These are phyloP conservation scores for Conus betulinus DNA, from an alignment of 1,140 invertebrate genomes.

Conservation along the genomic window DNA sequence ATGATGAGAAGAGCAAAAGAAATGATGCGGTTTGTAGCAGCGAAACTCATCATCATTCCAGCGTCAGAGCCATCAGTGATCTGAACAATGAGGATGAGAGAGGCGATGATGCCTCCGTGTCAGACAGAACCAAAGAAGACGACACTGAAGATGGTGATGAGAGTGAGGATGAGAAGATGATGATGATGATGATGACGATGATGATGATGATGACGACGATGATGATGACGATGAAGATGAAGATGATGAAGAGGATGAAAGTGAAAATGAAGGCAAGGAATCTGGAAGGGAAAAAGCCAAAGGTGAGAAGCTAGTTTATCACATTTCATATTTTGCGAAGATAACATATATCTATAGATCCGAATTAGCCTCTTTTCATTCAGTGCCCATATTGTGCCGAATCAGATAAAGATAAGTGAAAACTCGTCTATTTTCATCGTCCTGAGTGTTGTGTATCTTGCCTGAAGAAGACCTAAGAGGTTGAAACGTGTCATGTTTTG, in stretches of 20 bases:
- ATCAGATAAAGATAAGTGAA: too few relatives aligned
- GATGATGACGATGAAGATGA: constrained; percentile 56
- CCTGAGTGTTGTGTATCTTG: too few relatives aligned
- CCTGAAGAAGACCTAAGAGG: too few relatives aligned
- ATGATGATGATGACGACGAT: constrained; percentile 50
- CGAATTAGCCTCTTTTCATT: too few relatives aligned
- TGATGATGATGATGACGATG: constrained; percentile 45
- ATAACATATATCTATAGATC: too few relatives aligned
- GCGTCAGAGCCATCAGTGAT: background rate
- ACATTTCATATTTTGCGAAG: too few relatives aligned
- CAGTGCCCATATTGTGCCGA: too few relatives aligned
- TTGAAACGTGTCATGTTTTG: too few relatives aligned
- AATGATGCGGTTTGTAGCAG: constrained; percentile 9
- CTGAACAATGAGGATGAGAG: constrained; percentile 6
- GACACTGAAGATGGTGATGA: constrained; percentile 49
- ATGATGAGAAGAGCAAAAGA: constrained; percentile 66
- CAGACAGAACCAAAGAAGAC: constrained; percentile 1
- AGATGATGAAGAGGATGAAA: constrained; percentile 1
- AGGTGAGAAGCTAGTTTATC: constrained; percentile 9
- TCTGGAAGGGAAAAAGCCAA: background rate
- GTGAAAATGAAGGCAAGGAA: background rate
- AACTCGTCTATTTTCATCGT: too few relatives aligned
- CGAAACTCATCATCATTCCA: background rate
- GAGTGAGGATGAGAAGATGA: constrained; percentile 53
- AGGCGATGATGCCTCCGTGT: background rate